phyloP scores from a whole-genome alignment of 2,888 invertebrate genomes.

The Dryococelus australis region DNA sequence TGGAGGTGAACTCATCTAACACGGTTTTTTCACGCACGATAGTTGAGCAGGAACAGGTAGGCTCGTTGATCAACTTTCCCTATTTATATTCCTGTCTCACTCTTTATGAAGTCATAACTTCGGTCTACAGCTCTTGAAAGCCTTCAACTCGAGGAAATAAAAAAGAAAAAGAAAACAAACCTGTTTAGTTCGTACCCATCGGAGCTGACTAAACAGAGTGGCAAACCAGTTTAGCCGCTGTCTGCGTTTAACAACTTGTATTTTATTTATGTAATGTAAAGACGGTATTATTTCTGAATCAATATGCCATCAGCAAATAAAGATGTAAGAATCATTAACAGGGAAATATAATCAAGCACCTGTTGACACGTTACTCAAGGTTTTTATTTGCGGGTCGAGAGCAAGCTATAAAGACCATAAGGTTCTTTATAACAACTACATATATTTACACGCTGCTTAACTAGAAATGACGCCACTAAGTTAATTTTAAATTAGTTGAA shows the following conservation, averaged over 20 bases:
- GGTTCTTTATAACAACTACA: too few relatives aligned
- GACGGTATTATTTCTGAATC: not conserved
- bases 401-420: too few relatives aligned
- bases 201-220: not conserved
- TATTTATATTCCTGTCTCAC: not conserved
- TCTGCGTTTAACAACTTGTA: not conserved
- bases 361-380: too few relatives aligned
- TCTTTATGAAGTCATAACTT: not conserved
- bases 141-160: not conserved
- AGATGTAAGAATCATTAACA: not conserved
- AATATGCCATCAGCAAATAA: not conserved
- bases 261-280: not conserved
- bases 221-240: not conserved
- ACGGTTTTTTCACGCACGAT: too few relatives aligned
- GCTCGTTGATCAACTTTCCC: not conserved
- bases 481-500: too few relatives aligned
- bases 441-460: too few relatives aligned
- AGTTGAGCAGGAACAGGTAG: not conserved
- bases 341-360: not conserved
- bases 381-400: too few relatives aligned
- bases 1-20: not conserved
- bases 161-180: not conserved
- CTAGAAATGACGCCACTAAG: too few relatives aligned
- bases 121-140: not conserved
- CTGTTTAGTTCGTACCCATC: not conserved